phyloP scores from a whole-genome alignment of 1,140 invertebrate genomes.

The Gonioctena quinquepunctata region DNA sequence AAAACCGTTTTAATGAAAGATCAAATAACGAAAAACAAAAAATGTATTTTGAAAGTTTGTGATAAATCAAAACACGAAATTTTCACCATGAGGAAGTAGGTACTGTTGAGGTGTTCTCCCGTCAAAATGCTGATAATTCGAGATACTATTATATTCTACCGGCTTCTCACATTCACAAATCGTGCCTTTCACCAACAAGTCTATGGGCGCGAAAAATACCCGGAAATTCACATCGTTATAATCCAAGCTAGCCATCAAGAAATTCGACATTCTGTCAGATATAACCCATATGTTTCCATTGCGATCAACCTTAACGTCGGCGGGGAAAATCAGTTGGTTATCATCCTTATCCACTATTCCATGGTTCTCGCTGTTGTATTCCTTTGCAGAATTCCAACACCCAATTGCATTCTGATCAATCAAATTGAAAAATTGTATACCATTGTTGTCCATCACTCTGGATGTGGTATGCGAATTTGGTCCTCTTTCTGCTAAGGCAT shows the following conservation, averaged over 20 bases:
- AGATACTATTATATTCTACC: too few species aligned
- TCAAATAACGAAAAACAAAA: too few species aligned
- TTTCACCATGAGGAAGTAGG: too few species aligned
- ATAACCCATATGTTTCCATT: slow-evolving; percentile 74
- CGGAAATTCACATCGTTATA: slow-evolving; percentile 79
- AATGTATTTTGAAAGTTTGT: too few species aligned
- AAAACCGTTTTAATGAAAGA: too few species aligned
- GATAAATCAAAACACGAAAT: too few species aligned
- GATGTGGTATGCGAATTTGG: slow-evolving; percentile 70
- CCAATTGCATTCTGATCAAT: slow-evolving; percentile 80
- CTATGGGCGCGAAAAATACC: slow-evolving; percentile 69
- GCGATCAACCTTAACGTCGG: slow-evolving; percentile 75
- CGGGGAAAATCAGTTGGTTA: slow-evolving; percentile 74
- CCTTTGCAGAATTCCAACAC: slow-evolving; percentile 74
- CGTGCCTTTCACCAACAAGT: slow-evolving; percentile 68
- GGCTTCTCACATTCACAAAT: slow-evolving; percentile 67
- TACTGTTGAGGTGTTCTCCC: too few species aligned
- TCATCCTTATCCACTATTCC: slow-evolving; percentile 74
- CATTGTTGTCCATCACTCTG: slow-evolving; percentile 71
- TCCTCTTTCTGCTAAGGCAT: slow-evolving; percentile 68
- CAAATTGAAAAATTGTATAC: slow-evolving; percentile 75
- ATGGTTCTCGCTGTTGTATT: slow-evolving; percentile 69
- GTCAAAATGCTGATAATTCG: too few species aligned
- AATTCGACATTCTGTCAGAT: slow-evolving; percentile 79
- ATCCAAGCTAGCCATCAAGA: slow-evolving; percentile 71